Evolutionary conservation across 2,797 vertebrate species (phyloP), one percentile per base, ranked within the genome.

Genomic region (Varecia variegata): DNA sequence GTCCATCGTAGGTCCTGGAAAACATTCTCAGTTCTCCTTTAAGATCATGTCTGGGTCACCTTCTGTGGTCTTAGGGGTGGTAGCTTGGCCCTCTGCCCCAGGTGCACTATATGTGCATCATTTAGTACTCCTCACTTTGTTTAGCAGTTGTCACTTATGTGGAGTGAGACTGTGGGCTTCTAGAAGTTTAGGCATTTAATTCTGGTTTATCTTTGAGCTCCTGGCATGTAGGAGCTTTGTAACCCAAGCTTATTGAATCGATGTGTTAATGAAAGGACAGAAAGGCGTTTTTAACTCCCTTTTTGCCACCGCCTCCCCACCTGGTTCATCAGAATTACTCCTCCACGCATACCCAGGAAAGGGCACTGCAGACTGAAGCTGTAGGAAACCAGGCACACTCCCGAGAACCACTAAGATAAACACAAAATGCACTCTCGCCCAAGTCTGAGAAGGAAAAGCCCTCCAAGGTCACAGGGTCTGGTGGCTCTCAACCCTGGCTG

Each of bases 371-470:
- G 65, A 56, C 87, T 15, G 85, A 87, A 83, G 88, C 97, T 93
- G 65, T 18, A 62, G 54, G 94, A 95, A 89, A 80, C 43, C 79
- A 32, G 94, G 92, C 93, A 73, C 8, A 12, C 94, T 93, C 95
- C 95, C 20, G n/a, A 95, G 95, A 96, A 87, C 94, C 95, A 81
- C 93, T 47, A 97, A 97, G 65, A 97, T 98, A 97, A 97, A 97
- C 95, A 98, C 30, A 13, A 58, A 84, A 40, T 89, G 54, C 93
- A 84, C 97, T 96, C 95, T 94, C 3, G 23, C 83, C 11, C 67
- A 54, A 89, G 89, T 96, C 95, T 93, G 91, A 91, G 71, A 85
- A 94, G 87, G 93, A 83, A 73, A 87, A 93, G 91, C 30, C 79
- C 62, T 91, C 88, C 67, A 1, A 96, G 97, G 97, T 96, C 97